Percentiles rank a stretch among this genome's conserved stretches.
These are phyloP conservation scores for Poeciliopsis infans DNA, from an alignment of 2,797 vertebrate genomes.

Conservation along the genomic window DNA sequence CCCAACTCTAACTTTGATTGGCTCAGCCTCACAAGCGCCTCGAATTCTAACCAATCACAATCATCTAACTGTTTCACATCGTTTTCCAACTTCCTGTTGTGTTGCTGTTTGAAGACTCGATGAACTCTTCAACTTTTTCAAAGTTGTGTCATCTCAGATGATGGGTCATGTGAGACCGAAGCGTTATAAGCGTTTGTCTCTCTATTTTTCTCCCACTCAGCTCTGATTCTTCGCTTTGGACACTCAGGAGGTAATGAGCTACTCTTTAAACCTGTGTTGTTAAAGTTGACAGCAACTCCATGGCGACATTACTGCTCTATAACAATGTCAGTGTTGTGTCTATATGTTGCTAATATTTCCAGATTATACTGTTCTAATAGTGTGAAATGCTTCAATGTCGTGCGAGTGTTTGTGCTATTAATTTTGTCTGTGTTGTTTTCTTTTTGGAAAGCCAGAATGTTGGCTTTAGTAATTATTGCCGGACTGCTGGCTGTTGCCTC, in stretches of 20 bases:
- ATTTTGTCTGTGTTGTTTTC: conserved; percentile 1
- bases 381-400: not conserved
- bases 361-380: not conserved
- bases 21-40: not conserved
- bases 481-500: conserved; percentile 61
- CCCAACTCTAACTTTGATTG: conserved; percentile 4
- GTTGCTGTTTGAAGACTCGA: conserved; percentile 20
- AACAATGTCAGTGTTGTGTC: not conserved
- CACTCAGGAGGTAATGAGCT: conserved; percentile 37
- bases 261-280: not conserved
- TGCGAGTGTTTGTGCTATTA: not conserved
- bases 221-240: conserved; percentile 16
- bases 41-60: conserved; percentile 5
- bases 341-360: not conserved
- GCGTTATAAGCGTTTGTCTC: conserved; percentile 20
- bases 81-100: conserved; percentile 1
- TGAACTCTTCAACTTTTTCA: not conserved
- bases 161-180: conserved; percentile 69
- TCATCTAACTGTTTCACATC: fast-evolving
- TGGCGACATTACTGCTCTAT: not conserved
- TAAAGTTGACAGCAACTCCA: not conserved
- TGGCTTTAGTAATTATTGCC: conserved; percentile 56
- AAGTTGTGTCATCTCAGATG: conserved; percentile 36
- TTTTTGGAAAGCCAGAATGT: conserved; percentile 62
- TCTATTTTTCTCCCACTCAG: conserved; percentile 12